Conservation (phyloP, 2,888 invertebrate species). For the Ephialtes manifestator region DNA sequence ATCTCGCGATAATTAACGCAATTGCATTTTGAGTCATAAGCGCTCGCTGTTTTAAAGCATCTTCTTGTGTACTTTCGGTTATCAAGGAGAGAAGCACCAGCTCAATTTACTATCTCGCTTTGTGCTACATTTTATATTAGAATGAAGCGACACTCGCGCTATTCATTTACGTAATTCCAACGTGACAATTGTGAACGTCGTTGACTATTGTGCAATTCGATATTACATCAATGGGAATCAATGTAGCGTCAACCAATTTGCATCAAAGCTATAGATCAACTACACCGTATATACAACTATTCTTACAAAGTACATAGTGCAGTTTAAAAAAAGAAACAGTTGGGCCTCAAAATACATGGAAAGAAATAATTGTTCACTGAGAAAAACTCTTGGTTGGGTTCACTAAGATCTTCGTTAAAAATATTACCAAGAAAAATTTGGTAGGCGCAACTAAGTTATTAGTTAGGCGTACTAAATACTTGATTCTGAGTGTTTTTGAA, state of each 20-base stretch:
- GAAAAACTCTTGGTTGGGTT: too few species aligned
- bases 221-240: constrained; percentile 4
- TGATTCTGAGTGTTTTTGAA: too few species aligned
- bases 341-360: too few species aligned
- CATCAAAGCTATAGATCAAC: not conserved
- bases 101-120: not conserved
- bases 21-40: constrained; percentile 52
- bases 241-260: not conserved
- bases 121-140: constrained; percentile 30
- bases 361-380: too few species aligned
- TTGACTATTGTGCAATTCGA: constrained; percentile 2
- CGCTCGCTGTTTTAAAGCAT: constrained; percentile 1
- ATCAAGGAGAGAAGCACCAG: constrained; percentile 9
- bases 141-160: not conserved
- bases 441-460: too few species aligned
- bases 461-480: too few species aligned
- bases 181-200: not conserved
- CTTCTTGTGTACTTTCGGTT: constrained; percentile 25
- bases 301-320: not conserved
- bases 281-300: not conserved
- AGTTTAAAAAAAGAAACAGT: too few species aligned
- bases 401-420: too few species aligned
- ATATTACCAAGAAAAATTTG: too few species aligned
- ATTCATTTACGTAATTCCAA: constrained; percentile 6
- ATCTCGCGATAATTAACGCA: constrained; percentile 64